Evolutionary conservation across 2,113 vertebrate genomes (phyloP), one percentile per base, ranked within the genome.

Genomic region (Pipra filicauda): DNA sequence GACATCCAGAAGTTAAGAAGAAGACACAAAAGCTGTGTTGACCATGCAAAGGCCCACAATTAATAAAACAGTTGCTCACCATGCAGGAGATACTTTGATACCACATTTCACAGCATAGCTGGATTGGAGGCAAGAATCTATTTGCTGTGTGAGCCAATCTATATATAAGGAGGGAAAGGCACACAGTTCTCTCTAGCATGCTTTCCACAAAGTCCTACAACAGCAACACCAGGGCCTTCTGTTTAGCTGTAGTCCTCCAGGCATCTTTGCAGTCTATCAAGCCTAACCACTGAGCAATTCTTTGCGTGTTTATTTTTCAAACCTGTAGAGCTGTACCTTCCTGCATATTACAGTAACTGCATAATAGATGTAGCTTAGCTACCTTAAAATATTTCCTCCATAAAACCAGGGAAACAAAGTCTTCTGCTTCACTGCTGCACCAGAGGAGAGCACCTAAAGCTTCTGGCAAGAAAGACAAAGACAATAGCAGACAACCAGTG

Each of bases 181-280:
- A 57, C 22, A 54, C 12, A 28, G 22, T 3, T 30, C 26, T 61
- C 15, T 13, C 12, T 14, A 26, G n/a, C 30, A 39, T 0, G 1
- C 22, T 49, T 69, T 33, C 30, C 44, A 5, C 12, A 4, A 35
- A 48, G 22, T 37, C 59, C 61, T 39, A 44, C 19, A 55, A 37
- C 11, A 71, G 28, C 27, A 78, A 35, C 0, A 4, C 31, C 33
- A 57, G 57, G 8, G 10, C 41, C 57, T 70, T 82, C n/a, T 54
- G 33, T 27, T 73, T 48, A 9, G 1, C 43, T 44, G 51, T 51
- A 81, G 15, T 71, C 51, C 19, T 54, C 9, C 41, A 15, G 21
- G 27, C 24, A 55, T 24, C 64, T 69, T 2, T 64, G 24, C n/a
- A 64, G 33, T 43, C 30, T 46, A 35, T 20, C 21, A 79, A 64